Base-by-base conservation (phyloP, 2,797 vertebrate genomes). In the Lepus oiostolus region DNA sequence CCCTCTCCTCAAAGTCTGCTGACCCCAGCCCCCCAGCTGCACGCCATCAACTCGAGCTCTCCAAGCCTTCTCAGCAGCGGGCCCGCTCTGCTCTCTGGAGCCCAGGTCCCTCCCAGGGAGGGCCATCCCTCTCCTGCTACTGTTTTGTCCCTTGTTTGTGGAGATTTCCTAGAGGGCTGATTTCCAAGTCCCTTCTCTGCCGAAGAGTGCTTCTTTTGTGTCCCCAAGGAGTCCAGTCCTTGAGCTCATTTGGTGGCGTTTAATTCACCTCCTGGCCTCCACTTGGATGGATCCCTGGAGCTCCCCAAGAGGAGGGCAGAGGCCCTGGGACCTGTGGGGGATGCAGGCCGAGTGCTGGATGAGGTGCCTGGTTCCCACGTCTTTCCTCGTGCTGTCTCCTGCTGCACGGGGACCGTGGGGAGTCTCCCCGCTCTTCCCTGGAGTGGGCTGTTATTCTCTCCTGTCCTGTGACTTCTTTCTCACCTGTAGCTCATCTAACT, bases 191-290 rank as follows among this genome's bases (percentile, higher is more conserved):
- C 30, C 28, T 80, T 93, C n/a, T 28, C 62, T 72, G 38, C 88
- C 80, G 30, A 50, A 70, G 67, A 96, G 75, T 17, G 30, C 76
- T 85, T 68, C 80, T 85, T 82, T 42, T 42, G 0, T 89, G 82
- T 95, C 82, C 85, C 85, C 76, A 88, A 87, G 63, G 72, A 81
- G 86, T 80, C 92, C 3, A 35, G 32, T 89, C 68, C 71, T 95
- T 79, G 62, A 94, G 77, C 90, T 88, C 54, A 65, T 88, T 83
- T 63, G 62, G 85, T 87, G 86, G 81, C 80, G 12, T 88, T 95
- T 95, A 96, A 91, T 95, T 93, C 92, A 94, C 93, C 86, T 91
- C 85, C 89, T 86, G 75, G 82, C 87, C 95, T 84, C 90, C 92
- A 79, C 86, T 70, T 89, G 50, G 76, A 6, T 85, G 93, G 82